Percentiles rank a stretch among this genome's conserved stretches.
Conservation (phyloP, 2,888 invertebrate genomes). For the Cataglyphis rosenhaueri region DNA sequence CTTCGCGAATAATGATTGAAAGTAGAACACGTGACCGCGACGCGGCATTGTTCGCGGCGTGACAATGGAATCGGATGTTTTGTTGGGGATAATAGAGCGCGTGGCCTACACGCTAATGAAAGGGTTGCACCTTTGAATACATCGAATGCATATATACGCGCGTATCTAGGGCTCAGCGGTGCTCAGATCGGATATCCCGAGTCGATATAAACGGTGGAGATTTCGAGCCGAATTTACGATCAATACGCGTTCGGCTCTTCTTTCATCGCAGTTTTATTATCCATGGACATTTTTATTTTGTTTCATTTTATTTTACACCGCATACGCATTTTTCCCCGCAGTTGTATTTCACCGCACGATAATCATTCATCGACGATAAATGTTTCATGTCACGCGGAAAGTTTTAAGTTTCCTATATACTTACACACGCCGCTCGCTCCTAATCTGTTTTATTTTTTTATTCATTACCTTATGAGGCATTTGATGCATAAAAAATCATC, state of each 20-base stretch:
- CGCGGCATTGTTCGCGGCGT: constrained; percentile 74
- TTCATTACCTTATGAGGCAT: background rate
- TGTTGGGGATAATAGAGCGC: constrained; percentile 83
- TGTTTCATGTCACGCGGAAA: constrained; percentile 1
- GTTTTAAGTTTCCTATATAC: constrained; percentile 1
- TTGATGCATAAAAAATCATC: constrained; percentile 27
- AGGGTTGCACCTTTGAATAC: constrained; percentile 84
- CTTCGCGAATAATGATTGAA: constrained; percentile 81
- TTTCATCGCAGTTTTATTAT: background rate
- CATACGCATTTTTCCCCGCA: background rate
- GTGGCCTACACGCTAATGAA: constrained; percentile 85
- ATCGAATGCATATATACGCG: constrained; percentile 70
- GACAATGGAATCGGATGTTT: constrained; percentile 85
- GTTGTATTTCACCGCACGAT: background rate
- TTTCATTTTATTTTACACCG: background rate
- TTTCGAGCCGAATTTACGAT: constrained; percentile 2
- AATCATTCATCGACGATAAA: background rate
- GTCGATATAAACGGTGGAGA: constrained; percentile 13
- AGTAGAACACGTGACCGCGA: constrained; percentile 81
- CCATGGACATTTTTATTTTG: background rate
- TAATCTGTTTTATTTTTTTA: constrained; percentile 10
- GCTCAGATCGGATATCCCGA: constrained; percentile 56
- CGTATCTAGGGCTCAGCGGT: constrained; percentile 69
- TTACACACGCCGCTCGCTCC: background rate
- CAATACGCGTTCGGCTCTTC: background rate